Percentiles rank a stretch among this genome's conserved stretches.
Conservation (phyloP, 2,888 invertebrate genomes). For the Aphodius granarius region DNA sequence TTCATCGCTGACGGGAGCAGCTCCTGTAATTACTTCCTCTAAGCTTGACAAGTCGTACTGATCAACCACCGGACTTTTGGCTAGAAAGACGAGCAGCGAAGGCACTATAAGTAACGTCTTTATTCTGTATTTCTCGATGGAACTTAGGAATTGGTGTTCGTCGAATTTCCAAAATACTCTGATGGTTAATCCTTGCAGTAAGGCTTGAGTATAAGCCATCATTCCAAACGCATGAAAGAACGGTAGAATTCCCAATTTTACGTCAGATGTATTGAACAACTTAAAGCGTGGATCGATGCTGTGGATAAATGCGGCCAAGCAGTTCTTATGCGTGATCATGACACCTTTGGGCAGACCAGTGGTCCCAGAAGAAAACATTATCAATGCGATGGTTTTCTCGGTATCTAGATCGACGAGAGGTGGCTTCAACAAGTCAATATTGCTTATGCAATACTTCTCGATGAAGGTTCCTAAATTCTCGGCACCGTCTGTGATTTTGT, state of each 20-base stretch:
- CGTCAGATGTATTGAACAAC: constrained; percentile 17
- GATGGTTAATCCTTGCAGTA: constrained; percentile 32
- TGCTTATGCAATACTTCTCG: constrained; percentile 21
- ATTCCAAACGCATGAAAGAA: constrained; percentile 43
- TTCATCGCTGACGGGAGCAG: constrained; percentile 73
- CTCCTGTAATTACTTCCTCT: constrained; percentile 69
- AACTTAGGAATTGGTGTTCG: constrained; percentile 65
- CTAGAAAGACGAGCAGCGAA: constrained; percentile 76
- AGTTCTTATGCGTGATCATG: constrained; percentile 62
- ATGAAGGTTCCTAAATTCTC: constrained; percentile 48
- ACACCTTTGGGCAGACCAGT: constrained; percentile 71
- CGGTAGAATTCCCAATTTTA: constrained; percentile 36
- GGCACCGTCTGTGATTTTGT: constrained; percentile 47
- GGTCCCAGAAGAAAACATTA: constrained; percentile 69
- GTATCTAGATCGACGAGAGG: constrained; percentile 25
- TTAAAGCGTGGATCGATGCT: constrained; percentile 26
- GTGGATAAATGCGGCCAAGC: constrained; percentile 19
- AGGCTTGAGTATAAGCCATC: constrained; percentile 30
- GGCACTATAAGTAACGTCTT: constrained; percentile 74
- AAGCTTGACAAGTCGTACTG: constrained; percentile 72
- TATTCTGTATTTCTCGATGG: constrained; percentile 68
- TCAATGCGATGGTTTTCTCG: constrained; percentile 36
- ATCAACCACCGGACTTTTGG: constrained; percentile 73
- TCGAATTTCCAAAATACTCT: constrained; percentile 65
- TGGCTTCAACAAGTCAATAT: not conserved